Evolutionary conservation across 2,888 invertebrate genomes (phyloP).

Genomic region (Pseudanteris insignis): DNA sequence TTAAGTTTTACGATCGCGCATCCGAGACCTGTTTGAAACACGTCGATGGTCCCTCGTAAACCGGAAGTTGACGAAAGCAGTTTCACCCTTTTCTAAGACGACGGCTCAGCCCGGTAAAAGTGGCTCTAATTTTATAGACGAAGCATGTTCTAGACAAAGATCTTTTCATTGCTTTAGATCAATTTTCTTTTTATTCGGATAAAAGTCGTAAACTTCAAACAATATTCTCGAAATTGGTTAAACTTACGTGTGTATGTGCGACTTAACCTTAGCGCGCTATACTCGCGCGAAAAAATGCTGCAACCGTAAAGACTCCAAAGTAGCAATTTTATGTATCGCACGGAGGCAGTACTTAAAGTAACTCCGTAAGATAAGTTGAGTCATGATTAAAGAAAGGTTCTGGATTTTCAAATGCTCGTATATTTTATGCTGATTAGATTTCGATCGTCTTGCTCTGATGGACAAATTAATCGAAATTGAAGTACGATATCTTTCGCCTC

Average conservation of each 20-base stretch:
- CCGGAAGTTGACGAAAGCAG: conserved; percentile 48
- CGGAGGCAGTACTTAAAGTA: too few species aligned
- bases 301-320: conserved; percentile 2
- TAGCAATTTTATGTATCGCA: conserved; percentile 5
- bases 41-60: conserved; percentile 58
- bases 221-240: conserved; percentile 38
- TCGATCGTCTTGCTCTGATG: too few species aligned
- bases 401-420: too few species aligned
- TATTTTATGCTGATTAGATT: too few species aligned
- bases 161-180: conserved; percentile 39
- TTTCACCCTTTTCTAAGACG: conserved; percentile 47
- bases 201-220: conserved; percentile 39
- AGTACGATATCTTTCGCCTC: too few species aligned
- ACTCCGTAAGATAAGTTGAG: too few species aligned
- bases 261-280: conserved; percentile 6
- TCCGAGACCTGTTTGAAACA: conserved; percentile 57
- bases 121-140: conserved; percentile 46
- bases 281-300: conserved; percentile 2
- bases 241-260: conserved; percentile 20
- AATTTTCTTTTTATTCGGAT: conserved; percentile 49
- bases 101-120: conserved; percentile 43
- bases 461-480: too few species aligned
- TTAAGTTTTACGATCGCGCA: conserved; percentile 63
- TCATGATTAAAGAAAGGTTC: too few species aligned
- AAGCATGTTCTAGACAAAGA: conserved; percentile 40